A percentile compares a stretch with the other conserved stretches of the same genome.
Evolutionary conservation across 2,888 invertebrate species (phyloP).

Genomic region (Cyclophora punctaria): DNA sequence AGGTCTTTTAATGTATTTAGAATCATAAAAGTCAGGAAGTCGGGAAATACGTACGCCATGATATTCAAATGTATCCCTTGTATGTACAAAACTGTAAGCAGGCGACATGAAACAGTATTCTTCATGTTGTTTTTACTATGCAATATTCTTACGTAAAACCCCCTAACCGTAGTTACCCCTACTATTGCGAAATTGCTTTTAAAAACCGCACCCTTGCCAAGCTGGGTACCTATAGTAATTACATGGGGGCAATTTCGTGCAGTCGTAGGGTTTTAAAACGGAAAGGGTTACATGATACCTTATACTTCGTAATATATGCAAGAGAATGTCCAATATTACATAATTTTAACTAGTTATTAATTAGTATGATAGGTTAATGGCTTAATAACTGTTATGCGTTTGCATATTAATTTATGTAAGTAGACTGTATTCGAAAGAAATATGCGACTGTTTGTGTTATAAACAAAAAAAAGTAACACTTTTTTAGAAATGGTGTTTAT

Average conservation of each 20-base stretch:
- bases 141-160: conserved; percentile 25
- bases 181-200: conserved; percentile 37
- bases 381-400: conserved; percentile 7
- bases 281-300: conserved; percentile 40
- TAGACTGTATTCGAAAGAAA: too few species aligned
- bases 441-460: conserved; percentile 5
- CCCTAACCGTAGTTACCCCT: conserved; percentile 22
- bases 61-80: conserved; percentile 5
- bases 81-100: conserved; percentile 4
- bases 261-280: conserved; percentile 44
- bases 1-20: too few species aligned
- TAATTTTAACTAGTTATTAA: conserved; percentile 13
- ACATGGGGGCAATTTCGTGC: conserved; percentile 52
- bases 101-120: too few species aligned
- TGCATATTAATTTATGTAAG: too few species aligned
- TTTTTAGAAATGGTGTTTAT: too few species aligned
- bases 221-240: conserved; percentile 40
- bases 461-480: conserved; percentile 15
- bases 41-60: too few species aligned
- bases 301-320: conserved; percentile 14
- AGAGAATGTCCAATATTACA: conserved; percentile 9
- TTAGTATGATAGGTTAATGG: conserved; percentile 12
- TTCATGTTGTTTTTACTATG: conserved; percentile 12
- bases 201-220: conserved; percentile 42
- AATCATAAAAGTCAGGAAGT: not conserved